phyloP scores from a whole-genome alignment of 2,797 vertebrate species.

The Atherinosoma microstoma region DNA sequence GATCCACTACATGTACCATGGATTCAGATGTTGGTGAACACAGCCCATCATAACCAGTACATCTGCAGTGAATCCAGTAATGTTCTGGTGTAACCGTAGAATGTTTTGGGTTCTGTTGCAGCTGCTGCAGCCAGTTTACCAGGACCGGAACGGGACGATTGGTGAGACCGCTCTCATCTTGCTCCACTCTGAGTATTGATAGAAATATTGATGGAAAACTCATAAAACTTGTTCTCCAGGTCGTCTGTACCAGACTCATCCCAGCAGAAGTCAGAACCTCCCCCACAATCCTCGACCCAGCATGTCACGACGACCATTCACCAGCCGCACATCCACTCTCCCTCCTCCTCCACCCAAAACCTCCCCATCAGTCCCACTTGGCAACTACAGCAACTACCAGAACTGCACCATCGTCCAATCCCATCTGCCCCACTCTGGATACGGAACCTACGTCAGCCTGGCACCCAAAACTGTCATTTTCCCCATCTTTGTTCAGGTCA shows the following conservation, averaged over 20 bases:
- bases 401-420: slow-evolving; percentile 91
- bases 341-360: slow-evolving; percentile 46
- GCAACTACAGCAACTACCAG: slow-evolving; percentile 87
- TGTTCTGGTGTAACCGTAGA: background rate
- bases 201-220: background rate
- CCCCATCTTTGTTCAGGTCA: slow-evolving; percentile 43
- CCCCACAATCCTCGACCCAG: slow-evolving; percentile 71
- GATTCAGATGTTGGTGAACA: background rate
- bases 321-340: slow-evolving; percentile 56
- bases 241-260: slow-evolving; percentile 81
- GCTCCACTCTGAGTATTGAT: background rate
- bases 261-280: slow-evolving; percentile 68
- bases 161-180: slow-evolving; percentile 68
- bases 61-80: background rate
- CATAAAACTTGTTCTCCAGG: slow-evolving; percentile 52
- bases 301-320: slow-evolving; percentile 72
- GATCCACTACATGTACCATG: background rate
- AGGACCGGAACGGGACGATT: slow-evolving; percentile 77
- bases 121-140: slow-evolving; percentile 88
- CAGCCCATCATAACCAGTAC: too few species aligned
- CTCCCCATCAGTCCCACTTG: slow-evolving; percentile 65
- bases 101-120: slow-evolving; percentile 63
- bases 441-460: slow-evolving; percentile 86
- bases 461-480: slow-evolving; percentile 91
- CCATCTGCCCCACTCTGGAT: slow-evolving; percentile 84